Base-by-base conservation (phyloP, 2,888 invertebrate genomes). In the Alcis repandata region DNA sequence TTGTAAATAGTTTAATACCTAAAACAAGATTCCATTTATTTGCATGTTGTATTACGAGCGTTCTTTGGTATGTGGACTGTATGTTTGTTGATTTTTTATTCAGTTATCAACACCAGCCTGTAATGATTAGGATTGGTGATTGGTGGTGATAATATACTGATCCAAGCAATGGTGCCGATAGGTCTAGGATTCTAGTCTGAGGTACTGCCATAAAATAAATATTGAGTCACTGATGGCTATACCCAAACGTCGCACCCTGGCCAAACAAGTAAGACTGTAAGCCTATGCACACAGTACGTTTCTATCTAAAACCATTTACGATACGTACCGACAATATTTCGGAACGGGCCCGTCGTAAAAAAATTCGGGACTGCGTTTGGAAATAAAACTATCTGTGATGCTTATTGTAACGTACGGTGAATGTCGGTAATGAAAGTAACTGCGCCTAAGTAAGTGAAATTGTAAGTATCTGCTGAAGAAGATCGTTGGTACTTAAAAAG, bases 291-390 rank as follows among this genome's bases (percentile, higher is more conserved):
- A 22, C 27, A 36, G 36, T 49, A 62, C 27, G 54, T 48, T 36
- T 62, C 49, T 62, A 51, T 51, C 40, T 32, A 43, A 46, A 53
- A 52, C 41, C 62, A 22, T 62, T 56, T 43, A 62, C 57, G 40
- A 57, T 51, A 57, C 7, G 43, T 45, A 57, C 51, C 58, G 51
- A 52, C 56, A 51, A 59, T 59, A 53, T 59, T 48, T 54, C 52
- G 19, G 58, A 40, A 36, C 52, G 27, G 33, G 7, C 33, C n/a
- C 40, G 19, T 54, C 59, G 59, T 59, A 65, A 51, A 51, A 38
- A 45, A 54, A 43, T n/a, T 20, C 19, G 22, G 38, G 20, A 36
- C 43, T 17, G 15, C 36, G 33, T 40, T 36, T 10, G 56, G 22
- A 27, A 60, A 46, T 59, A 51, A 19, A 59, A 59, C 33, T 51